A percentile compares a stretch with the other conserved stretches of the same genome.
Evolutionary conservation across 2,888 invertebrate species (phyloP).

Genomic region (Thymelicus lineola): DNA sequence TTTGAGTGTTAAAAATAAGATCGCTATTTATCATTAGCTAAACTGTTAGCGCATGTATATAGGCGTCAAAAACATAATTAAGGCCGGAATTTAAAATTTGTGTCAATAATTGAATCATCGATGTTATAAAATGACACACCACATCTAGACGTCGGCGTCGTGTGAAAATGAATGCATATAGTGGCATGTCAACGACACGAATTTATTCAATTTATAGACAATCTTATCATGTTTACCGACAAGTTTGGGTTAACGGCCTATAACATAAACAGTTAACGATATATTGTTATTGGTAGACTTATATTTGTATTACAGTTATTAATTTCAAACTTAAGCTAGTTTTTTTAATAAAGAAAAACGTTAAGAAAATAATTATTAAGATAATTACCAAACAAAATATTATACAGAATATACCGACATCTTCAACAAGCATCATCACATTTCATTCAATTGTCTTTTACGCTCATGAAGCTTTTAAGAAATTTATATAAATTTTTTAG

Average conservation of each 20-base stretch:
- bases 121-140: neutral
- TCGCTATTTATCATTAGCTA: too few relatives aligned
- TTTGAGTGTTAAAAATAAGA: too few relatives aligned
- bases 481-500: too few relatives aligned
- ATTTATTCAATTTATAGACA: constrained; percentile 47
- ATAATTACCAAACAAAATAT: too few relatives aligned
- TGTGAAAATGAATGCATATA: constrained; percentile 40
- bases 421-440: too few relatives aligned
- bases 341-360: neutral
- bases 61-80: too few relatives aligned
- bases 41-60: too few relatives aligned
- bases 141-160: constrained; percentile 12
- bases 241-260: constrained; percentile 42
- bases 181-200: constrained; percentile 45
- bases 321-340: neutral
- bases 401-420: too few relatives aligned
- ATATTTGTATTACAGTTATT: neutral
- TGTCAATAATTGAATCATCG: neutral
- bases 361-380: too few relatives aligned
- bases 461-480: too few relatives aligned
- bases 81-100: too few relatives aligned
- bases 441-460: too few relatives aligned
- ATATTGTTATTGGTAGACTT: neutral
- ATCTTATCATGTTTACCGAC: constrained; percentile 46
- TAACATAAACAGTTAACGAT: constrained; percentile 16